phyloP scores from a whole-genome alignment of 1,140 invertebrate species.

The Leptopilina clavipes region DNA sequence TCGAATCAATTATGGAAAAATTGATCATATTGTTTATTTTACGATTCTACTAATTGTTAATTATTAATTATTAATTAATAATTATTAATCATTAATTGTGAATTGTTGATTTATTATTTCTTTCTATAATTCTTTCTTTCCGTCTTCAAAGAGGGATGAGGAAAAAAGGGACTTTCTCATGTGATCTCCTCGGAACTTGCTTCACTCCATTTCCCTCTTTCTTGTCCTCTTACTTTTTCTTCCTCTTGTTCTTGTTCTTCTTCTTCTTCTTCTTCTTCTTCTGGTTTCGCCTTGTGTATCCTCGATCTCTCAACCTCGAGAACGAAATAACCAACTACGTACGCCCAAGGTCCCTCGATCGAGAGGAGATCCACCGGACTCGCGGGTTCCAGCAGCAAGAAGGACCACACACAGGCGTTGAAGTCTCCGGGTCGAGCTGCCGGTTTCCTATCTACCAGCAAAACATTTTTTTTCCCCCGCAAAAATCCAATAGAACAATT shows the following conservation, averaged over 20 bases:
- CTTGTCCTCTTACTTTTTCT: conserved; percentile 18
- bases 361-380: conserved; percentile 35
- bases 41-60: no score
- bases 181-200: not conserved
- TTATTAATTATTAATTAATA: no score
- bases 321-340: conserved; percentile 43
- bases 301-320: conserved; percentile 32
- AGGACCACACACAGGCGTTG: conserved; percentile 65
- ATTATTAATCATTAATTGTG: no score
- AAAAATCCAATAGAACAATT: no score
- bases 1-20: no score
- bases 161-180: not conserved
- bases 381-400: conserved; percentile 45
- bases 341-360: conserved; percentile 22
- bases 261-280: conserved; percentile 18
- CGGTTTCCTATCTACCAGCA: conserved; percentile 8
- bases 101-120: no score
- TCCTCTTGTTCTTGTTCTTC: not conserved
- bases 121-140: no score
- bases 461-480: no score
- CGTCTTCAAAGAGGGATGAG: no score
- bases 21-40: no score
- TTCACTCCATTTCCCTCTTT: conserved; percentile 35
- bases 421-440: conserved; percentile 43
- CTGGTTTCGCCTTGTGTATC: not conserved